Conservation (phyloP, 1,140 invertebrate species). For the Zaprionus ornatus region DNA sequence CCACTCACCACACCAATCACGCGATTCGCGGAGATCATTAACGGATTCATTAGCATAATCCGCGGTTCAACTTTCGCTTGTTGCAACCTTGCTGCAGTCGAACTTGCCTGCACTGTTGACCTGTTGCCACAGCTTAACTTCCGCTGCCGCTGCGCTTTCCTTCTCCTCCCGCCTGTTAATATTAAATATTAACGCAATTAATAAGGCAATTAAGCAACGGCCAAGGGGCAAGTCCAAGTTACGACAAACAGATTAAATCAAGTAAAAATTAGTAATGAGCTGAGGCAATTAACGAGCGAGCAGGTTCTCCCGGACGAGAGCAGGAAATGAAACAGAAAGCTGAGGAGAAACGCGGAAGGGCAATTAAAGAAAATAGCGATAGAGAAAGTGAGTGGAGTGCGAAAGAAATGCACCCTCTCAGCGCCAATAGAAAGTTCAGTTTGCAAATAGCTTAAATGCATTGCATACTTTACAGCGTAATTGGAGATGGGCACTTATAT, state of each 20-base stretch:
- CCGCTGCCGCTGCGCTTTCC: not conserved
- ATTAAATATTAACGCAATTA: slow-evolving; percentile 45
- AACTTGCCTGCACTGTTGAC: not conserved
- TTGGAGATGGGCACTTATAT: not conserved
- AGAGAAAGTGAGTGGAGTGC: not conserved
- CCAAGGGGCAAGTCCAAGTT: not conserved
- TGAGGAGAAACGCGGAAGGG: not conserved
- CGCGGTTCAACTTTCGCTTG: slow-evolving; percentile 3
- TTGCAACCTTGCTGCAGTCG: slow-evolving; percentile 1
- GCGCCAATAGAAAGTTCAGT: not conserved
- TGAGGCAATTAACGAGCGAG: not conserved
- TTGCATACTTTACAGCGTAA: not conserved
- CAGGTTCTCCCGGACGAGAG: not conserved
- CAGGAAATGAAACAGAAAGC: not conserved
- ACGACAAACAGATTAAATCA: slow-evolving; percentile 2
- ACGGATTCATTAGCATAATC: slow-evolving; percentile 28
- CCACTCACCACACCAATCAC: not conserved
- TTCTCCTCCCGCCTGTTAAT: not conserved
- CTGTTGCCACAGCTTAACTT: not conserved
- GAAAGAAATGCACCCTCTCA: not conserved
- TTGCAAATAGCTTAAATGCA: not conserved
- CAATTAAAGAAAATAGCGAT: not conserved
- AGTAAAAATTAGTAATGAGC: slow-evolving; percentile 14
- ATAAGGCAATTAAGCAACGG: slow-evolving; percentile 51
- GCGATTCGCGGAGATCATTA: slow-evolving; percentile 3